phyloP scores from a whole-genome alignment of 2,888 invertebrate species.

The Fragum sueziense region DNA sequence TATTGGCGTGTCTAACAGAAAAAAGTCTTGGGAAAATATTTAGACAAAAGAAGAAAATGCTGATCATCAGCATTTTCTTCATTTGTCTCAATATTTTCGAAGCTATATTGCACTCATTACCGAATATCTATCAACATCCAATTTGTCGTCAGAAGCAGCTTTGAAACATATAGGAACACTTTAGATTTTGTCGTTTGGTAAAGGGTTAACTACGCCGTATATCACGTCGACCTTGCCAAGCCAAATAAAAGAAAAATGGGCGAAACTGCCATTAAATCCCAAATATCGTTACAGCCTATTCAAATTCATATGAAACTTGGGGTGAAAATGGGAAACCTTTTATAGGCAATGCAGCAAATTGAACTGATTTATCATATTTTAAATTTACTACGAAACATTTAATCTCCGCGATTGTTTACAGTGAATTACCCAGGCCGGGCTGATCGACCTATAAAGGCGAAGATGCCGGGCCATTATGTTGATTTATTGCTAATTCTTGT shows the following conservation, averaged over 20 bases:
- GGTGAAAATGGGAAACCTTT: constrained; percentile 27
- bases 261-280: constrained; percentile 43
- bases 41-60: too few species aligned
- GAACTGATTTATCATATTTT: constrained; percentile 56
- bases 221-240: constrained; percentile 43
- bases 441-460: constrained; percentile 53
- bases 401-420: constrained; percentile 57
- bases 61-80: too few species aligned
- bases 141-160: too few species aligned
- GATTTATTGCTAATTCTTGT: constrained; percentile 55
- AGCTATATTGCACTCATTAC: too few species aligned
- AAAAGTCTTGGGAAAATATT: too few species aligned
- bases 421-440: constrained; percentile 48
- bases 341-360: constrained; percentile 16
- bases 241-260: constrained; percentile 38
- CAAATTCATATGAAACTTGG: constrained; percentile 37
- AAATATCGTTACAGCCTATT: constrained; percentile 22
- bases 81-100: too few species aligned
- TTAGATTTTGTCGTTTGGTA: too few species aligned
- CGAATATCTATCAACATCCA: too few species aligned
- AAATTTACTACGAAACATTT: constrained; percentile 61
- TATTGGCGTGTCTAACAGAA: too few species aligned
- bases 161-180: too few species aligned
- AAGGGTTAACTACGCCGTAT: constrained; percentile 48
- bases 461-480: constrained; percentile 57